Evolutionary conservation across 1,140 invertebrate species (phyloP).

Genomic region (Chrysoperla carnea): DNA sequence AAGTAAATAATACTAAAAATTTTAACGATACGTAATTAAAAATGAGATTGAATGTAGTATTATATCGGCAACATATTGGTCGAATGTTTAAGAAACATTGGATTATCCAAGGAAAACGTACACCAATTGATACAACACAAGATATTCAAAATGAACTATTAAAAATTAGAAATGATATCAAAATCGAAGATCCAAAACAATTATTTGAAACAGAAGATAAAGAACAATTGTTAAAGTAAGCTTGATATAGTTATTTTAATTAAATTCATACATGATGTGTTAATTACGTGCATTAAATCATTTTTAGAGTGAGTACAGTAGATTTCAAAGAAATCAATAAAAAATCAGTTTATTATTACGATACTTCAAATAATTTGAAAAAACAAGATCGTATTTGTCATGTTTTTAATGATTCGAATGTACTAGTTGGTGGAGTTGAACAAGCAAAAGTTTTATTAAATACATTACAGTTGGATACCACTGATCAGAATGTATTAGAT

Average conservation of each 20-base stretch:
- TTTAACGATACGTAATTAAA: slow-evolving; percentile 7
- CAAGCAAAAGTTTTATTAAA: slow-evolving; percentile 64
- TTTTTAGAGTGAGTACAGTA: slow-evolving; percentile 26
- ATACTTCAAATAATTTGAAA: slow-evolving; percentile 32
- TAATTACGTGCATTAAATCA: slow-evolving; percentile 3
- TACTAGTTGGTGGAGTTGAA: slow-evolving; percentile 46
- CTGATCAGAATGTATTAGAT: slow-evolving; percentile 38
- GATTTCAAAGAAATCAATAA: slow-evolving; percentile 17
- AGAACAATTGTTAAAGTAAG: too few species aligned
- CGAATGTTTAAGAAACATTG: slow-evolving; percentile 48
- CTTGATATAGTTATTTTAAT: too few species aligned
- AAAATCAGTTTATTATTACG: slow-evolving; percentile 21
- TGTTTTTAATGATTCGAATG: slow-evolving; percentile 35
- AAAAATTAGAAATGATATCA: slow-evolving; percentile 20
- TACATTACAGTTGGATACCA: slow-evolving; percentile 28
- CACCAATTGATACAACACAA: slow-evolving; percentile 22
- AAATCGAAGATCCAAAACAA: slow-evolving; percentile 20
- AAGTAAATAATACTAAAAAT: neutral
- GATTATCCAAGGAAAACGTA: slow-evolving; percentile 37
- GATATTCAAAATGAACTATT: too few species aligned
- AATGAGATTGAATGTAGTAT: slow-evolving; percentile 42
- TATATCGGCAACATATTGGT: slow-evolving; percentile 45
- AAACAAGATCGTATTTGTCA: slow-evolving; percentile 41
- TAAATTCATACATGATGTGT: slow-evolving; percentile 2
- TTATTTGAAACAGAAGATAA: too few species aligned